Conservation (phyloP, 2,888 invertebrate genomes). For the Hemithea aestivaria region DNA sequence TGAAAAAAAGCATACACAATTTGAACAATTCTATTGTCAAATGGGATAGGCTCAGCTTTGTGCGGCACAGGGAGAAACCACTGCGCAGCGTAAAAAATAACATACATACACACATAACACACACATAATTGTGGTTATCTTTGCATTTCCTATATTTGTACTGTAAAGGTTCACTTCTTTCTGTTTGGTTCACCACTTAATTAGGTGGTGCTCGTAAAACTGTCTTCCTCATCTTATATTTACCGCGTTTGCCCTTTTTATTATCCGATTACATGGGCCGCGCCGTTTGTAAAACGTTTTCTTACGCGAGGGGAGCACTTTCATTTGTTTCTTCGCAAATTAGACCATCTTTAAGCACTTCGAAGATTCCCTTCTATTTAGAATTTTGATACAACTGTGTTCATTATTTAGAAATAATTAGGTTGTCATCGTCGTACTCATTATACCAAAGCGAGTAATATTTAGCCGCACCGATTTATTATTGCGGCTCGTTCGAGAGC, state of each 20-base stretch:
- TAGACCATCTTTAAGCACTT: slow-evolving; percentile 55
- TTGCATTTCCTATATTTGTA: slow-evolving; percentile 44
- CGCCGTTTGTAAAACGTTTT: slow-evolving; percentile 73
- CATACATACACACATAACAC: slow-evolving; percentile 14
- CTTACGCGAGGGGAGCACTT: slow-evolving; percentile 73
- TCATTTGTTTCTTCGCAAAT: slow-evolving; percentile 78
- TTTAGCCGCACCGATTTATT: slow-evolving; percentile 67
- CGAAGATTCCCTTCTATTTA: slow-evolving; percentile 31
- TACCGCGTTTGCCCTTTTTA: slow-evolving; percentile 80
- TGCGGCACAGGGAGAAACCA: no score
- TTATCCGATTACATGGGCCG: slow-evolving; percentile 78
- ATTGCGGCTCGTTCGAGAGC: slow-evolving; percentile 62
- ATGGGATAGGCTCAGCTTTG: no score
- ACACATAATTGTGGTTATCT: slow-evolving; percentile 11
- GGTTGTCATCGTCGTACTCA: slow-evolving; percentile 52
- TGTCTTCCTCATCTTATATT: slow-evolving; percentile 80
- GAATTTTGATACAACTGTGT: slow-evolving; percentile 35
- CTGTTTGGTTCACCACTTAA: slow-evolving; percentile 77
- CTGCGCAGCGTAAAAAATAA: no score
- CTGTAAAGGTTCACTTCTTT: slow-evolving; percentile 69
- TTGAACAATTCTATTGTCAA: no score
- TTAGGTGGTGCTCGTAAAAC: slow-evolving; percentile 79
- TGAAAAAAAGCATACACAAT: no score
- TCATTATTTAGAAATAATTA: slow-evolving; percentile 55
- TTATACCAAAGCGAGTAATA: slow-evolving; percentile 60